Evolutionary conservation across 2,113 vertebrate species (phyloP).

Genomic region (Alaudala cheleensis): DNA sequence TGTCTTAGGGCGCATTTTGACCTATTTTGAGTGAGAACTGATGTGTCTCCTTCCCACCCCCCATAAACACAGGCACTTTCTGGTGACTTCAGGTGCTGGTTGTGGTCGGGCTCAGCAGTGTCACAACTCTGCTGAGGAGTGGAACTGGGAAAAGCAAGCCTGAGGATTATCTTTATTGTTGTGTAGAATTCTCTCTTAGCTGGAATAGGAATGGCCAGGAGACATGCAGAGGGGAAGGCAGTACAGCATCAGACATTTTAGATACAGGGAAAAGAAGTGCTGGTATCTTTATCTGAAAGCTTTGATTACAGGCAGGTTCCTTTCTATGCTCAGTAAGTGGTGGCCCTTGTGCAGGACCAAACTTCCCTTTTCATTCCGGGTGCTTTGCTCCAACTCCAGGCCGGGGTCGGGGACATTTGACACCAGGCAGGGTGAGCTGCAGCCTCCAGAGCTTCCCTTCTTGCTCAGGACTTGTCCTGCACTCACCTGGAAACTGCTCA

Average conservation of each 20-base stretch:
- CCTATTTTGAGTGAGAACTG: not conserved
- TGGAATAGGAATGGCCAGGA: not conserved
- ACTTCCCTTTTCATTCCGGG: constrained; percentile 5
- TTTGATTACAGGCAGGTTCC: not conserved
- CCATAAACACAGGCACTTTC: accelerated
- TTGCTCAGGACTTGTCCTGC: not conserved
- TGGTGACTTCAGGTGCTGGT: not conserved
- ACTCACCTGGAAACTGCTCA: not conserved
- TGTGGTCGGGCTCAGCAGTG: not conserved
- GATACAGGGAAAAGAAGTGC: not conserved
- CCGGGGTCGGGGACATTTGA: not conserved
- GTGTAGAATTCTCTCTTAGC: not conserved
- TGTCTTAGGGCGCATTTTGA: not conserved
- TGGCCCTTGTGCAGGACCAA: not conserved
- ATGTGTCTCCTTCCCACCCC: not conserved
- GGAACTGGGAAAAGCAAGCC: not conserved
- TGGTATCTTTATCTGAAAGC: not conserved
- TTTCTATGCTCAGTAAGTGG: not conserved
- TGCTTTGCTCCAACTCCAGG: not conserved
- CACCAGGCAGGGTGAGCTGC: accelerated
- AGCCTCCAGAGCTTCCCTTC: not conserved
- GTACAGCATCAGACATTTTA: not conserved
- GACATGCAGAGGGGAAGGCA: not conserved
- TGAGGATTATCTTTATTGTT: not conserved
- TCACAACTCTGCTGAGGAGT: not conserved